Percentiles rank a stretch among this genome's conserved stretches.
Conservation (phyloP, 2,797 vertebrate genomes). For the Diglossa cyanea region DNA sequence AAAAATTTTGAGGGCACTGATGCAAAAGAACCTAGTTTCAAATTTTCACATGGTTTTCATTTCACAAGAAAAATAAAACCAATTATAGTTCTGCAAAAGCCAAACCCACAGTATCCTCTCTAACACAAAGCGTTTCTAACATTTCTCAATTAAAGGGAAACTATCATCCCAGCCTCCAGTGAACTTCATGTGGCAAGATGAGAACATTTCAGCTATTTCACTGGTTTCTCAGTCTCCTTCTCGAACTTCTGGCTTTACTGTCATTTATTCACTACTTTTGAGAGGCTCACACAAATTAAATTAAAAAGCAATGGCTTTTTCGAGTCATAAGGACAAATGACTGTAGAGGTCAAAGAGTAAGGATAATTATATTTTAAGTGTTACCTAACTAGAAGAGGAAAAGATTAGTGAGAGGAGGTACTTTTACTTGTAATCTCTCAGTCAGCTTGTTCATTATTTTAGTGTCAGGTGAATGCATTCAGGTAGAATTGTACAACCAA, state of each 20-base stretch:
- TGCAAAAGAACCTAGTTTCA: not conserved
- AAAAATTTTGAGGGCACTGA: not conserved
- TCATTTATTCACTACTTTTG: not conserved
- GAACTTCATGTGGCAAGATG: not conserved
- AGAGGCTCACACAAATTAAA: not conserved
- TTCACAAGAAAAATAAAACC: not conserved
- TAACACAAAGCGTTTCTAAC: not conserved
- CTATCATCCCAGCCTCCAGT: not conserved
- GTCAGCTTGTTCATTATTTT: not conserved
- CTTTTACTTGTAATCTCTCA: not conserved
- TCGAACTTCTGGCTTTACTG: not conserved
- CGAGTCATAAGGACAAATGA: not conserved
- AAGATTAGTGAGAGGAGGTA: not conserved
- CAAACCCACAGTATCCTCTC: not conserved
- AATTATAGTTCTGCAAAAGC: not conserved
- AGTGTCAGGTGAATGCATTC: rapidly evolving
- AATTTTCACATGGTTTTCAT: not conserved
- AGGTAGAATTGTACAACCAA: not conserved
- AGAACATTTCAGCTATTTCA: not conserved
- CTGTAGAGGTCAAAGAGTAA: not conserved
- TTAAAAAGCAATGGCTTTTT: not conserved
- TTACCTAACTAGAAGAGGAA: not conserved
- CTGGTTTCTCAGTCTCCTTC: not conserved
- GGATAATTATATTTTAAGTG: not conserved
- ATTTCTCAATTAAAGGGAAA: not conserved